Conservation (phyloP, 2,888 invertebrate genomes). For the Cepaea hortensis region DNA sequence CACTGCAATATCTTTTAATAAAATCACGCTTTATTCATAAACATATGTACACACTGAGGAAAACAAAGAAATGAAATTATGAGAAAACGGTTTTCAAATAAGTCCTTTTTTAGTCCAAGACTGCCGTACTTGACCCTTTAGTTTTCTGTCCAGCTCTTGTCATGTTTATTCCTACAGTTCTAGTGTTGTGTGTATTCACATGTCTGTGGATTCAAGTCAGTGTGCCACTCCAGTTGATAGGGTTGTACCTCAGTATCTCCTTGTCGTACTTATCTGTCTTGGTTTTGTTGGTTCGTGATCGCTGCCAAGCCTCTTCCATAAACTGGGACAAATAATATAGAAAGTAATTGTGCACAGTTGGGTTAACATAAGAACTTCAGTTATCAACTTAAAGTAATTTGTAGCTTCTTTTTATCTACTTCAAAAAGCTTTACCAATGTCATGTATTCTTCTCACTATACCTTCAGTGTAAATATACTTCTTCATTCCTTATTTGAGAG, state of each 20-base stretch:
- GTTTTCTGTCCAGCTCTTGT: no score
- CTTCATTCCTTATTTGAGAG: no score
- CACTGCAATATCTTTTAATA: background rate
- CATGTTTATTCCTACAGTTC: no score
- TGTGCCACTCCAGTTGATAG: constrained; percentile 75
- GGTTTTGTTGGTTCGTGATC: constrained; percentile 53
- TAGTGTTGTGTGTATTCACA: no score
- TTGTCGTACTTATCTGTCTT: constrained; percentile 66
- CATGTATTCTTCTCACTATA: no score
- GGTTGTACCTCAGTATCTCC: constrained; percentile 72
- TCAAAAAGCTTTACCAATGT: no score
- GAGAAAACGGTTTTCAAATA: background rate
- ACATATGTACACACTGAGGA: background rate
- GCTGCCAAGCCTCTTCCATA: constrained; percentile 71
- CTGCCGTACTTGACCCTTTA: no score
- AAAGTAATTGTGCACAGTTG: background rate
- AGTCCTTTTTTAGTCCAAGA: background rate
- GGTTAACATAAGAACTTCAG: no score
- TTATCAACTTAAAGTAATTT: no score
- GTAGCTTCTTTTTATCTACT: no score
- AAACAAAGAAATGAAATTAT: background rate
- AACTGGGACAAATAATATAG: constrained; percentile 57
- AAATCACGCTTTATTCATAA: background rate
- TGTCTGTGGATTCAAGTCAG: constrained; percentile 57
- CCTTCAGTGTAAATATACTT: no score